A percentile compares a stretch with the other conserved stretches of the same genome.
These are phyloP conservation scores for Drosophila virilis DNA, from an alignment of 1,140 invertebrate species.

Conservation along the genomic window DNA sequence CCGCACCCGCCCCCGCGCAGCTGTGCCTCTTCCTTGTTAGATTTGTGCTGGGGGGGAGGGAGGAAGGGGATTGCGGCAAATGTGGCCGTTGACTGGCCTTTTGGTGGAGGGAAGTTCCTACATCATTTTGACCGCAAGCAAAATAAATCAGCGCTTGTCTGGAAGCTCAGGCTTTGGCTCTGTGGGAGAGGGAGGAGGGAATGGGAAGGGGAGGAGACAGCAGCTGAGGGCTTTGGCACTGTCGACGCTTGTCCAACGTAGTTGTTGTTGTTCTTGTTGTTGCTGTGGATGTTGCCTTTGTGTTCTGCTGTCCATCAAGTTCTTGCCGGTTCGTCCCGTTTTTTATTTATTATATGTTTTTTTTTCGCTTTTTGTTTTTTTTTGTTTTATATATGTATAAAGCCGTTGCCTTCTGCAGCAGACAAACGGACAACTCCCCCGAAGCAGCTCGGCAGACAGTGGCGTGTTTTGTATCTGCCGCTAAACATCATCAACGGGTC, in stretches of 20 bases:
- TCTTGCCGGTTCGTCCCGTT: constrained; percentile 37
- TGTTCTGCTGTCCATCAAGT: constrained; percentile 62
- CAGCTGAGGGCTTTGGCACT: constrained; percentile 41
- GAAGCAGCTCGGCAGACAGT: constrained; percentile 41
- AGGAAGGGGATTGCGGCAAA: constrained; percentile 37
- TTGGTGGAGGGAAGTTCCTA: constrained; percentile 54
- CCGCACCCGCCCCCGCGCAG: too few species aligned
- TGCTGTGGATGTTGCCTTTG: constrained; percentile 17
- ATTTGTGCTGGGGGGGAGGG: constrained; percentile 50
- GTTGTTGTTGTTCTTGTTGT: constrained; percentile 29
- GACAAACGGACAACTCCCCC: constrained; percentile 24
- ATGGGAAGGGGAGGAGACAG: too few species aligned
- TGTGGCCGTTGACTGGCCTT: constrained; percentile 9
- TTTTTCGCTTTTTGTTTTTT: constrained; percentile 3
- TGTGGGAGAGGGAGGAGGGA: background rate
- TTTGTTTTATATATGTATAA: constrained; percentile 21
- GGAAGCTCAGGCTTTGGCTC: constrained; percentile 38
- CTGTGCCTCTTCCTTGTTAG: constrained; percentile 34
- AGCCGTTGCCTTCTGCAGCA: constrained; percentile 29
- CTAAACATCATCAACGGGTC: constrained; percentile 68
- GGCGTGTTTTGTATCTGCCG: constrained; percentile 63
- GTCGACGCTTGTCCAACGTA: constrained; percentile 39
- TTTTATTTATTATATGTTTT: constrained; percentile 39
- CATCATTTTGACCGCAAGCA: constrained; percentile 74
- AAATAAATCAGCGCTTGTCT: constrained; percentile 81